Conservation (phyloP, 2,797 vertebrate genomes). For the Etheostoma perlongum region DNA sequence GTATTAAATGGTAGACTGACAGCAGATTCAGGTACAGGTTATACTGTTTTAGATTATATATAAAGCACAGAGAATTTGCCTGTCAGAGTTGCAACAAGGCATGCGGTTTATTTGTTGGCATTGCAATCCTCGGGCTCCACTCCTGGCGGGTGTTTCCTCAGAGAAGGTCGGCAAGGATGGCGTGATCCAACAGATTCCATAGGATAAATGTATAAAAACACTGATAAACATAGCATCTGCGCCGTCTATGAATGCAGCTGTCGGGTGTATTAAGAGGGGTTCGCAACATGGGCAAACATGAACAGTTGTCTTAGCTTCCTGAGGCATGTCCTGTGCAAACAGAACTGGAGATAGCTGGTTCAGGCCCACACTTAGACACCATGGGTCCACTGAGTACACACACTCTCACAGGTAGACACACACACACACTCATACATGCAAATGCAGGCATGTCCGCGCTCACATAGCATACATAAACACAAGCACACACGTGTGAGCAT, state of each 20-base stretch:
- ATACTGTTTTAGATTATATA: slow-evolving; percentile 13
- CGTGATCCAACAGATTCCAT: slow-evolving; percentile 60
- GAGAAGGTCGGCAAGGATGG: slow-evolving; percentile 18
- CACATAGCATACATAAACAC: slow-evolving; percentile 55
- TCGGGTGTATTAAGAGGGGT: slow-evolving; percentile 82
- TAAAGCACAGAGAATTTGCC: slow-evolving; percentile 8
- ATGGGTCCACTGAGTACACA: slow-evolving; percentile 59
- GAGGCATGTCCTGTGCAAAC: slow-evolving; percentile 89
- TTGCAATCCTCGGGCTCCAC: slow-evolving; percentile 15
- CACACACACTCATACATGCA: slow-evolving; percentile 30
- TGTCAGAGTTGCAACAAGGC: slow-evolving; percentile 22
- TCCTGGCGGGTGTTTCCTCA: slow-evolving; percentile 34
- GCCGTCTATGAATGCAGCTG: slow-evolving; percentile 85
- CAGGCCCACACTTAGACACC: slow-evolving; percentile 66
- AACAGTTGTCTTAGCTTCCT: slow-evolving; percentile 89
- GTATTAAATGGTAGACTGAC: slow-evolving; percentile 9
- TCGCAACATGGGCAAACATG: slow-evolving; percentile 85
- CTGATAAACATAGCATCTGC: slow-evolving; percentile 74
- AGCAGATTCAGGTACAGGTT: slow-evolving; percentile 20
- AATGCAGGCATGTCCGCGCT: slow-evolving; percentile 51
- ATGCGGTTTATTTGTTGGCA: slow-evolving; percentile 22
- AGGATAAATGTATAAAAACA: slow-evolving; percentile 72
- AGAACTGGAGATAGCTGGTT: slow-evolving; percentile 82
- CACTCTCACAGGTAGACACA: slow-evolving; percentile 48
- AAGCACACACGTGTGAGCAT: slow-evolving; percentile 38